Evolutionary conservation across 2,888 invertebrate species (phyloP).

Genomic region (Lasioglossum villosulum): DNA sequence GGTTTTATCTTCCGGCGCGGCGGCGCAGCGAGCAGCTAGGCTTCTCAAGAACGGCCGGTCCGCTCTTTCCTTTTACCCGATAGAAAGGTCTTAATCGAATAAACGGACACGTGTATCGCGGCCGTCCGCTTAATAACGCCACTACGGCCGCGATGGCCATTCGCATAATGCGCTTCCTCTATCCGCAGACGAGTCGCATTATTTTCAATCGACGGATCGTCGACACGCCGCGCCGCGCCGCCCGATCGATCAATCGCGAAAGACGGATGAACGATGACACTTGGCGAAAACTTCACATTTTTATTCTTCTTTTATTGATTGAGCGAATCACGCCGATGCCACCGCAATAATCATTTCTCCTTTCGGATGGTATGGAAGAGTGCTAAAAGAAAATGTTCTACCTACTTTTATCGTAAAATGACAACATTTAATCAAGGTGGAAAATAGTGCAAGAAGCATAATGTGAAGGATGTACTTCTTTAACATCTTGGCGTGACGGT

Average conservation of each 20-base stretch:
- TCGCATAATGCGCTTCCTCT: constrained; percentile 31
- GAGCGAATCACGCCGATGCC: not conserved
- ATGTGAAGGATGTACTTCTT: too few species aligned
- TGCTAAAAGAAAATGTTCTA: not conserved
- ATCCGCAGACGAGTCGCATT: constrained; percentile 17
- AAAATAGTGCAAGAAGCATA: too few species aligned
- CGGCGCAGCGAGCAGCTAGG: not conserved
- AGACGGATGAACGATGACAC: not conserved
- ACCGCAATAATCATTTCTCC: not conserved
- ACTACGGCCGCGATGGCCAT: not conserved
- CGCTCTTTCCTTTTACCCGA: not conserved
- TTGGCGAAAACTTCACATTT: not conserved
- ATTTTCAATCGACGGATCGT: constrained; percentile 4
- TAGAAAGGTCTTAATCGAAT: constrained; percentile 56
- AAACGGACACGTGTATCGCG: constrained; percentile 17
- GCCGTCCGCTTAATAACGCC: constrained; percentile 31
- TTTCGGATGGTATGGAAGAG: not conserved
- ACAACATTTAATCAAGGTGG: not conserved
- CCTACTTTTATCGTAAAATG: not conserved
- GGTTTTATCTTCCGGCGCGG: constrained; percentile 39
- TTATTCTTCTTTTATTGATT: not conserved
- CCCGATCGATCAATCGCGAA: not conserved
- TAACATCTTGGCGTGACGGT: too few species aligned
- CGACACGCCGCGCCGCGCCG: not conserved
- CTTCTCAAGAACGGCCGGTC: not conserved